These are phyloP conservation scores for Calliphora vicina DNA, from an alignment of 1,140 invertebrate genomes.

Conservation along the genomic window DNA sequence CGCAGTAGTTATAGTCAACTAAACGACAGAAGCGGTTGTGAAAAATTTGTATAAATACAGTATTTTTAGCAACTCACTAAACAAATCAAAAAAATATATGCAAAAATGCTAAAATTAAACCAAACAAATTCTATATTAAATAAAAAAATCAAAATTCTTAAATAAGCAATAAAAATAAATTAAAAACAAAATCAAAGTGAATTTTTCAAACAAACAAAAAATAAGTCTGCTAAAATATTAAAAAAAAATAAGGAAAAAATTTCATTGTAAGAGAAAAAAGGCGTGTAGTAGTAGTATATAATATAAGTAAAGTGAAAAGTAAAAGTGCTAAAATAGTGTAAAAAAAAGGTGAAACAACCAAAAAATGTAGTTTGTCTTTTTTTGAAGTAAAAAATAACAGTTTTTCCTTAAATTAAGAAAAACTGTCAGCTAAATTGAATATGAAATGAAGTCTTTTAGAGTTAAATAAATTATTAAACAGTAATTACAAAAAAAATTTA, in stretches of 20 bases:
- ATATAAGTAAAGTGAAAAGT: conserved; percentile 27
- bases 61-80: background rate
- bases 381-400: background rate
- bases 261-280: background rate
- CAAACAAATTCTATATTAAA: background rate
- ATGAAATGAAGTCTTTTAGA: too few relatives aligned
- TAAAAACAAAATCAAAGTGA: background rate
- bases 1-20: conserved; percentile 13
- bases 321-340: background rate
- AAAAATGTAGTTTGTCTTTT: conserved; percentile 8
- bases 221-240: background rate
- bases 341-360: background rate
- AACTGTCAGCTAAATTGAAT: too few relatives aligned
- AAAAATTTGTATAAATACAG: background rate
- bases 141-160: background rate
- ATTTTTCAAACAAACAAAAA: background rate
- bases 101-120: background rate
- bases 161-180: conserved; percentile 13
- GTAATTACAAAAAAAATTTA: too few relatives aligned
- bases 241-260: background rate
- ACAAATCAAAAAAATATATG: background rate
- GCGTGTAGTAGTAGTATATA: conserved; percentile 27
- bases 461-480: too few relatives aligned
- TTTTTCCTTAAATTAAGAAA: background rate
- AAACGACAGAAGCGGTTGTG: conserved; percentile 22